phyloP scores from a whole-genome alignment of 2,888 invertebrate genomes.

The Hemistola chrysoprasaria region DNA sequence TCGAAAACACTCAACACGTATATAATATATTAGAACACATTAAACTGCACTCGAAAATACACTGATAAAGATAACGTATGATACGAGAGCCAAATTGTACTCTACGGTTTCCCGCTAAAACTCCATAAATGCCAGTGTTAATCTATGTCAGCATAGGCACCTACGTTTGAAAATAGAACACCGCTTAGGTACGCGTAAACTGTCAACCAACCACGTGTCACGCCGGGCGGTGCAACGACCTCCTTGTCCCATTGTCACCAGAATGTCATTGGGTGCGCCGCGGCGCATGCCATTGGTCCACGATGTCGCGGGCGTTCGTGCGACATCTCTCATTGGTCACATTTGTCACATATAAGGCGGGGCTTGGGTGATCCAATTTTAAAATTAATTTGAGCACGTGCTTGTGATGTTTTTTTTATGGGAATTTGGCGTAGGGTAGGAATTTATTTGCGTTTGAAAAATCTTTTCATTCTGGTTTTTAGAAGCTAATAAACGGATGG shows the following conservation, averaged over 20 bases:
- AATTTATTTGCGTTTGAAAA: too few species aligned
- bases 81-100: too few species aligned
- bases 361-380: constrained; percentile 52
- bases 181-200: constrained; percentile 2
- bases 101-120: too few species aligned
- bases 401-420: constrained; percentile 6
- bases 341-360: constrained; percentile 68
- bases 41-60: too few species aligned
- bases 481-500: too few species aligned
- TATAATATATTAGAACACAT: too few species aligned
- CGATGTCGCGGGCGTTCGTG: constrained; percentile 70
- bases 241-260: constrained; percentile 64
- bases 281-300: constrained; percentile 62
- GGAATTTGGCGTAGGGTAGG: too few species aligned
- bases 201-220: constrained; percentile 45
- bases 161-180: constrained; percentile 22
- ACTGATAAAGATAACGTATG: too few species aligned
- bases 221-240: constrained; percentile 68
- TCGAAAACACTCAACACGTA: too few species aligned
- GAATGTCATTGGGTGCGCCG: constrained; percentile 70
- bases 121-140: too few species aligned
- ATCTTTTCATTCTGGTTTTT: too few species aligned
- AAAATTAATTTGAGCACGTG: constrained; percentile 38
- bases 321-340: constrained; percentile 71
- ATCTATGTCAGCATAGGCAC: too few species aligned